Base-by-base conservation (phyloP, 2,113 vertebrate species). In the Phalacrocorax pelagicus region DNA sequence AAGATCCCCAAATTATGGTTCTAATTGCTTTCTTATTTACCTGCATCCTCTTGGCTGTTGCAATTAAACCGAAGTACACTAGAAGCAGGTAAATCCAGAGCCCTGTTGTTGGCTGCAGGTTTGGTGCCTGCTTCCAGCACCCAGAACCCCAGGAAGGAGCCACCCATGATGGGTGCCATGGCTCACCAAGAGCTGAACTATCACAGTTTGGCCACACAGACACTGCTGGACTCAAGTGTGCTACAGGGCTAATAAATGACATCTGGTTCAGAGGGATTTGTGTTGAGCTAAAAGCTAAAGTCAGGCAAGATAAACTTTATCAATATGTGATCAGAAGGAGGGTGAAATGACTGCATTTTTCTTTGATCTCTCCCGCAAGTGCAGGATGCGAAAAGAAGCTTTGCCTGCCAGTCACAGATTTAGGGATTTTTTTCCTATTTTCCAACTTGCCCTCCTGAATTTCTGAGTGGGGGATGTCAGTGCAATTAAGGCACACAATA, bases 21-120 rank as follows among this genome's bases (percentile, higher is more conserved):
- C 90, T 80, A 97, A 98, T 97, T 97, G 91, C 95, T 94, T 96
- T 94, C 94, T 95, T 96, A 97, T 98, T 97, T 97, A 97, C 96
- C 87, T 94, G 86, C 6, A 3, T 92, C 91, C 85, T 88, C 88
- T 62, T 88, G 81, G 93, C 92, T 87, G 65, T 58, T 86, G 95
- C 91, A 97, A 95, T 97, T 93, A 96, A 83, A 75, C 81, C 7
- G 52, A 91, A 92, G 91, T 49, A 66, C 70, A 77, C 90, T 90
- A 94, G 94, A 95, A 75, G 79, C 90, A 71, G 92, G 90, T 67
- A 91, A 87, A 95, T 96, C 81, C 71, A 92, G 80, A 95, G 79
- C 74, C 52, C 66, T n/a, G 59, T 10, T 46, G n/a, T 13, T 61
- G 61, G 92, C 82, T 77, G 77, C 4, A 24, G 55, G 70, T 93